Percentiles rank a stretch among this genome's conserved stretches.
Conservation (phyloP, 2,888 invertebrate species). For the Lamproptera curius region DNA sequence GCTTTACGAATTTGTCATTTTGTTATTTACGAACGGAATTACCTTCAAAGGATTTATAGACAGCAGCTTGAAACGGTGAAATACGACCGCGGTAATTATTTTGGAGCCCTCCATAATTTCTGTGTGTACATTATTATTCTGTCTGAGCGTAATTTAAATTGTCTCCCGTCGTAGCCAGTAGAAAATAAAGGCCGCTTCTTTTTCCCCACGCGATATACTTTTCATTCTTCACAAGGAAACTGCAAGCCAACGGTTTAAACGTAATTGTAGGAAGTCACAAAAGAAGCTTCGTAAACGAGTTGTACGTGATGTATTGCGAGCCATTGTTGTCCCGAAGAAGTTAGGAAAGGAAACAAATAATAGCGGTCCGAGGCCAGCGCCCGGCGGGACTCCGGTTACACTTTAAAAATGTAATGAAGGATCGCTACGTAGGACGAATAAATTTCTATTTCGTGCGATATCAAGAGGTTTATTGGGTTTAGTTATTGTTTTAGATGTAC, state of each 20-base stretch:
- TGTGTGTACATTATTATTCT: background rate
- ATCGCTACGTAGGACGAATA: conserved; percentile 3
- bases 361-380: conserved; percentile 6
- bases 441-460: background rate
- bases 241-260: conserved; percentile 14
- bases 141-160: background rate
- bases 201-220: conserved; percentile 3
- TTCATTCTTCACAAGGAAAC: conserved; percentile 8
- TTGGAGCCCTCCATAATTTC: background rate
- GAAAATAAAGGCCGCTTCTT: background rate
- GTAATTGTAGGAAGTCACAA: conserved; percentile 20
- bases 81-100: background rate
- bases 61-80: background rate
- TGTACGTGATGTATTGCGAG: conserved; percentile 18
- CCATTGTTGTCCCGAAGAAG: conserved; percentile 18
- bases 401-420: conserved; percentile 15
- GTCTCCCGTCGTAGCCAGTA: too few species aligned
- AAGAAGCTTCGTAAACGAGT: conserved; percentile 22
- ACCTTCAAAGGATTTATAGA: background rate
- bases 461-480: too few species aligned
- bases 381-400: conserved; percentile 13
- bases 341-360: conserved; percentile 19
- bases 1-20: background rate
- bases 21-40: background rate
- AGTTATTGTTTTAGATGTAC: too few species aligned